phyloP scores from a whole-genome alignment of 2,888 invertebrate genomes.

The Odontocerum albicorne region DNA sequence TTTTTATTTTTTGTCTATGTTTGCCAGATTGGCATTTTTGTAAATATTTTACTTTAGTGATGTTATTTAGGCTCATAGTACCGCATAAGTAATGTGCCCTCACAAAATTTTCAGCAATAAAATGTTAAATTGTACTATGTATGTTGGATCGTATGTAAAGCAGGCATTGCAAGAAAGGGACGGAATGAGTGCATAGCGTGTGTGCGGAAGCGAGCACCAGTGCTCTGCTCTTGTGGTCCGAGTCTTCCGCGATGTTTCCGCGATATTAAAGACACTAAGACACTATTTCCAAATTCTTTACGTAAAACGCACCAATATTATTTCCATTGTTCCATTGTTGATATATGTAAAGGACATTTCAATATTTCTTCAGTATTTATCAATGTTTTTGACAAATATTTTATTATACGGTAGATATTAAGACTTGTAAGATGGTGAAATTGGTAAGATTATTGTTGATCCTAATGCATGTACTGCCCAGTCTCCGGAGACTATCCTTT shows the following conservation, averaged over 20 bases:
- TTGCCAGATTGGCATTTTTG: constrained; percentile 21
- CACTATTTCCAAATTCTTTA: constrained; percentile 31
- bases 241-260: constrained; percentile 35
- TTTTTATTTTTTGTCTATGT: constrained; percentile 19
- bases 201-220: constrained; percentile 3
- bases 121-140: constrained; percentile 16
- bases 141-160: neutral
- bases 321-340: constrained; percentile 37
- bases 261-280: constrained; percentile 13
- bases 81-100: constrained; percentile 31
- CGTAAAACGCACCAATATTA: constrained; percentile 35
- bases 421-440: constrained; percentile 29
- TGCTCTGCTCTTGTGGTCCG: constrained; percentile 4
- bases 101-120: constrained; percentile 36
- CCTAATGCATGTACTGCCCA: neutral
- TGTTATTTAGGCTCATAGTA: constrained; percentile 21
- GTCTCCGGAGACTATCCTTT: too few species aligned
- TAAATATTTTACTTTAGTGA: constrained; percentile 25
- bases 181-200: neutral
- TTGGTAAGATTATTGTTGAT: neutral
- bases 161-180: neutral
- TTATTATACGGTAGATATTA: constrained; percentile 33
- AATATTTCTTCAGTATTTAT: constrained; percentile 37
- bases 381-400: constrained; percentile 36
- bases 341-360: constrained; percentile 32